Evolutionary conservation across 2,113 vertebrate genomes (phyloP), one percentile per base, ranked within the genome.

Genomic region (Amblyopsis rosae): DNA sequence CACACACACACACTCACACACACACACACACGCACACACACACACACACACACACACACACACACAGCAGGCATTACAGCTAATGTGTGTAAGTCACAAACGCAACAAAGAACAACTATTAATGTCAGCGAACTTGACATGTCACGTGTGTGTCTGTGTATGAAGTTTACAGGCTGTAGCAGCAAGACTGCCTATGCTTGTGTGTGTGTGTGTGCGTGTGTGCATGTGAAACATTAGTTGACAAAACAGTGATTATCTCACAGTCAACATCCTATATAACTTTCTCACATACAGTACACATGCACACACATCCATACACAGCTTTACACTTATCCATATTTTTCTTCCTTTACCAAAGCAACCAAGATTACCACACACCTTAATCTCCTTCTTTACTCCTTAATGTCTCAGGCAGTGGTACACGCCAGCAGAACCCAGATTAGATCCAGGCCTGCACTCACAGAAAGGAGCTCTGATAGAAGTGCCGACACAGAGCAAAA

Each of bases 101-200:
- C 56, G 50, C 51, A 81, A 93, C 89, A 92, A 91, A 91, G 83
- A 83, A 56, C 76, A 80, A 78, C 88, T 86, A 50, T 78, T 82
- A 80, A 89, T 83, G 75, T 76, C 86, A 89, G 82, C 76, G 49
- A 63, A 64, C 47, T 17, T 59, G 49, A 65, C 59, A 48, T 60
- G 76, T 82, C 55, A 63, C 62, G 80, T 75, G 59, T 67, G 59
- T 76, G 70, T 46, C 32, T 58, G 56, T 58, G 56, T 59, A 32
- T 59, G 58, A 8, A 3, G 35, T 61, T 35, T 61, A 13, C 41
- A n/a, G 13, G 54, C 16, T 6, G 13, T 15, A n/a, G 54, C 17
- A n/a, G 33, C 41, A 45, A 74, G 73, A 41, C 72, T 33, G 63
- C 32, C 45, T 6, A 33, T 26, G 78, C 76, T 79, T 87, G 80